Evolutionary conservation across 1,140 invertebrate genomes (phyloP), one percentile per base, ranked within the genome.

Genomic region (Arion vulgaris): DNA sequence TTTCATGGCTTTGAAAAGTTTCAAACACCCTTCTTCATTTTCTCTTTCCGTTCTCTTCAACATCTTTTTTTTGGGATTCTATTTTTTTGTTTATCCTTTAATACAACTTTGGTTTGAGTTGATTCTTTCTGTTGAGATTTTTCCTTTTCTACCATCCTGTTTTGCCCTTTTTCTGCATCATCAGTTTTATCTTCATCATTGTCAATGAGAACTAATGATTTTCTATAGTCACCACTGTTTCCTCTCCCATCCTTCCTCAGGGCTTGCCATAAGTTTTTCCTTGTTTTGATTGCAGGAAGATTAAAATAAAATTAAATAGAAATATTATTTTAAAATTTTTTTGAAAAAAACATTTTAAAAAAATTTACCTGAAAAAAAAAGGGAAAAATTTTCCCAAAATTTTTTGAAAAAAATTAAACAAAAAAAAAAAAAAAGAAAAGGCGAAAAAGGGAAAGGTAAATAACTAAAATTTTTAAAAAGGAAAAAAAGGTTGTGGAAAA

Each of bases 251-350:
- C 88, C 32, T 85, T 81, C 2, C 88, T 84, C 9, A 84, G 7
- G 85, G 83, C 79, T 90, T 88, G 17, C 84, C 84, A 84, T 88
- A 90, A 15, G 85, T 77, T 77, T 88, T 73, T 75, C 87, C 57
- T 86, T 19, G 69, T 78, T 82, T 91, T 90, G 53, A 93, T 91
- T 34, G 88, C 83, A 7, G 82, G 87, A 38, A 93, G 79, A 82
- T 93, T 92, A 83, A 89, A 87, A 90, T 91, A 23, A 5, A 41
- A 49, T n/a, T n/a, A n/a, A n/a, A n/a, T n/a, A n/a, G n/a, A n/a
- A n/a, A n/a, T n/a, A n/a, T n/a, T n/a, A n/a, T n/a, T n/a, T n/a
- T n/a, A n/a, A n/a, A n/a, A n/a, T n/a, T n/a, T n/a, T n/a, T n/a
- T n/a, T n/a, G n/a, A n/a, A n/a, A n/a, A n/a, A n/a, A n/a, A n/a